Evolutionary conservation across 30 jellyfish, hydroid and myxozoan genomes (phyloP).

Genomic region (Cassiopea xamachana): DNA sequence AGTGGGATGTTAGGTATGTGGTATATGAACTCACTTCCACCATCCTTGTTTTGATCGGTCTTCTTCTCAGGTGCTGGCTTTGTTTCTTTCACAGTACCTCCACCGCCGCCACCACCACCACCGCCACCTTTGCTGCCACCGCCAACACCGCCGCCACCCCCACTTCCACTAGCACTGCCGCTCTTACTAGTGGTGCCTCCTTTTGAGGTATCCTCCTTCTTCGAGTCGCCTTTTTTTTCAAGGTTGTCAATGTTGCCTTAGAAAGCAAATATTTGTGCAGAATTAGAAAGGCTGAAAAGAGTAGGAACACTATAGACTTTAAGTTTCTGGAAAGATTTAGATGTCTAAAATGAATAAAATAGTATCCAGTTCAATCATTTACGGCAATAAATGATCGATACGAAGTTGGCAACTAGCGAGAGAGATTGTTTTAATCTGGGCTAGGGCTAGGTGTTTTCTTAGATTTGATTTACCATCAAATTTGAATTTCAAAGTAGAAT

Average conservation of each 20-base stretch:
- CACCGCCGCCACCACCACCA: neutral
- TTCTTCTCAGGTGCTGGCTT: neutral
- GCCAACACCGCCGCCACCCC: neutral
- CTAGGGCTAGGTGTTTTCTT: too few relatives aligned
- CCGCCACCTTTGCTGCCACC: neutral
- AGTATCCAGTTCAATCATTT: too few relatives aligned
- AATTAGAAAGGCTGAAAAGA: too few relatives aligned
- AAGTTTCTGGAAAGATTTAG: too few relatives aligned
- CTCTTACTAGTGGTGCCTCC: neutral
- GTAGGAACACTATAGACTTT: too few relatives aligned
- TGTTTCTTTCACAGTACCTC: neutral
- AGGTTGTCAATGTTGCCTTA: conserved; percentile 38
- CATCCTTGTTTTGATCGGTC: neutral
- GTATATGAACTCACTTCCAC: neutral
- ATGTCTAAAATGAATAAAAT: too few relatives aligned
- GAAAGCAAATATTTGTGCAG: neutral
- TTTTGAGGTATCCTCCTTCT: neutral
- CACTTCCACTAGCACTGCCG: neutral
- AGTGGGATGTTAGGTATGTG: neutral
- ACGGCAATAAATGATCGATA: too few relatives aligned
- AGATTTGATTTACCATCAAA: too few relatives aligned
- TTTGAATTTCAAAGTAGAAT: too few relatives aligned
- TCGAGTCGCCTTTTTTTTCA: conserved; percentile 12
- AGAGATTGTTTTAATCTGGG: too few relatives aligned
- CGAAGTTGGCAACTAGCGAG: too few relatives aligned